Evolutionary conservation across 1,140 invertebrate genomes (phyloP), one percentile per base, ranked within the genome.

Genomic region (Drosophila mauritiana): DNA sequence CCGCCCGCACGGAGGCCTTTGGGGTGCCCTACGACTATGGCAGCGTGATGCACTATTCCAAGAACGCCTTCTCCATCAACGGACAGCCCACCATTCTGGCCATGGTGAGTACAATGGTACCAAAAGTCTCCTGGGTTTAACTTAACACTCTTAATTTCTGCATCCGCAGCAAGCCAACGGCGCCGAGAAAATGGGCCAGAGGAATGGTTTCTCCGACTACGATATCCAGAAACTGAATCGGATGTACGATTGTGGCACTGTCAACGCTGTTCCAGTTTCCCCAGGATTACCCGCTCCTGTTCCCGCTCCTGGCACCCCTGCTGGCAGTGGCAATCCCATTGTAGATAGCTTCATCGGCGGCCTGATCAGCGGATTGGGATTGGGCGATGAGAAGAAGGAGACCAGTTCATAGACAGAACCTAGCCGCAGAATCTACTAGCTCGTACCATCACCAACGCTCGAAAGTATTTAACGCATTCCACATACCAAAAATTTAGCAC

Each of bases 21-120:
- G 95, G 95, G 2, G 93, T 97, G 1, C 92, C 93, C 0, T 97
- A 97, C 64, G 97, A 97, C 91, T 97, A 96, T 80, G 94, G 94
- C 49, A 97, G 96, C 65, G 95, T 97, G 1, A 97, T 97, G 96
- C 97, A 97, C 89, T 97, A 97, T 81, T 96, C 95, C 0, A 93
- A 94, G 12, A 95, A 94, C 46, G 96, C 96, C 11, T 97, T 97
- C 92, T 96, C 96, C 6, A 94, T 89, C 45, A 97, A 97, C 85
- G 94, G 95, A 17, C 83, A 94, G 78, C 94, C 95, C 10, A 97
- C 96, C 1, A 96, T 97, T 55, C 92, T 94, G 13, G 93, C 96
- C 0, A 95, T 93, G 93, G 95, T 96, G 91, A 92, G 74, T 70
- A 20, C 3, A 53, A 10, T 11, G 2, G 13, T 27, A n/a, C 0